A percentile compares a stretch with the other conserved stretches of the same genome.
phyloP scores from a whole-genome alignment of 2,888 invertebrate genomes.

The Coelopa pilipes region DNA sequence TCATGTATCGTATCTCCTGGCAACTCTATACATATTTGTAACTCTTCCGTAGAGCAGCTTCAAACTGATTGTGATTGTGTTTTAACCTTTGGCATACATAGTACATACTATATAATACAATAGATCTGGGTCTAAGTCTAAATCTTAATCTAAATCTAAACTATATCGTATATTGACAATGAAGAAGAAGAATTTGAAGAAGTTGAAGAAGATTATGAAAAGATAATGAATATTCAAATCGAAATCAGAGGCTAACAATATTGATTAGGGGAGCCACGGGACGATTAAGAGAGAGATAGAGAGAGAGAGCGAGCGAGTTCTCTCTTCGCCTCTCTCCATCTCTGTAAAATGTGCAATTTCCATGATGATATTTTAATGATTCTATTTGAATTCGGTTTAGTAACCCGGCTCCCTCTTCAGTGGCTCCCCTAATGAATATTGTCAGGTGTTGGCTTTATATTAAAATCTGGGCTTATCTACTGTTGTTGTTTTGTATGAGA shows the following conservation, averaged over 20 bases:
- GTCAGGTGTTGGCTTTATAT: conserved; percentile 64
- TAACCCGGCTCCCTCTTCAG: no score
- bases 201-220: background rate
- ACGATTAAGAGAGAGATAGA: background rate
- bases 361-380: conserved; percentile 38
- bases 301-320: conserved; percentile 19
- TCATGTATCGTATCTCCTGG: background rate
- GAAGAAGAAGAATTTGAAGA: conserved; percentile 28
- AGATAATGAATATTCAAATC: background rate
- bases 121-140: conserved; percentile 5
- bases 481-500: conserved; percentile 16
- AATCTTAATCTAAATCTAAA: conserved; percentile 21
- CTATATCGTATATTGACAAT: conserved; percentile 3
- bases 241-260: conserved; percentile 61
- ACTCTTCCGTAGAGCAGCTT: conserved; percentile 7
- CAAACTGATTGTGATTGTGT: conserved; percentile 22
- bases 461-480: conserved; percentile 21
- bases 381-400: background rate
- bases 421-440: conserved; percentile 57
- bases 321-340: conserved; percentile 10
- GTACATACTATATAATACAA: conserved; percentile 26
- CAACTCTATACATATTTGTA: conserved; percentile 16
- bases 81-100: conserved; percentile 21
- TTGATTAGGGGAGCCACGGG: conserved; percentile 50
- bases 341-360: conserved; percentile 50